Conservation (phyloP, 2,113 vertebrate species). For the Salvelinus fontinalis region DNA sequence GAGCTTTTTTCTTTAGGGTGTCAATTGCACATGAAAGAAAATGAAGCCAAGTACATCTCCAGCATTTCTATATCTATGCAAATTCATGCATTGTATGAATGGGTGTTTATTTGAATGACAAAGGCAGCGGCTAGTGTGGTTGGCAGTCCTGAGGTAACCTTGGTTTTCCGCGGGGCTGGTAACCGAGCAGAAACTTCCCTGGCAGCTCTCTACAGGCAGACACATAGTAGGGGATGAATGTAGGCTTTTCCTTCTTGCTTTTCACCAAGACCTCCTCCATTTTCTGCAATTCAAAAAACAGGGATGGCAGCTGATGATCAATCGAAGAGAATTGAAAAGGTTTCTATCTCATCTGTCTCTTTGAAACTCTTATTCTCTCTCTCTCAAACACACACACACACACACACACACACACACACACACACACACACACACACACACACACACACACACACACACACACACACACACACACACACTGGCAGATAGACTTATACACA, state of each 20-base stretch:
- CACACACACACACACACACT: too few species aligned
- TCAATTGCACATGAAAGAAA: constrained; percentile 11
- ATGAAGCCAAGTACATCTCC: constrained; percentile 2
- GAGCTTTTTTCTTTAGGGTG: background rate
- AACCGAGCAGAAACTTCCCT: constrained; percentile 88
- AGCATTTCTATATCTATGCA: constrained; percentile 15
- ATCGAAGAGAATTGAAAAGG: constrained; percentile 2
- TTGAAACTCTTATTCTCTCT: background rate
- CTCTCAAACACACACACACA: background rate
- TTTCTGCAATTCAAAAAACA: constrained; percentile 71
- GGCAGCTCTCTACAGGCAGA: constrained; percentile 88
- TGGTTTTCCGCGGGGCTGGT: constrained; percentile 85
- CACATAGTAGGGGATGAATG: constrained; percentile 87
- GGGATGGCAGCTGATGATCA: background rate
- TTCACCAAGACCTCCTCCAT: constrained; percentile 87
- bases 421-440: too few species aligned
- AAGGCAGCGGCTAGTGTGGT: constrained; percentile 29
- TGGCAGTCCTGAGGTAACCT: constrained; percentile 65
- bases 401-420: too few species aligned
- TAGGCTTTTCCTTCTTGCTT: constrained; percentile 88
- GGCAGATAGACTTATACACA: background rate
- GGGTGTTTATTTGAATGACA: constrained; percentile 35
- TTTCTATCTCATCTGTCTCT: background rate
- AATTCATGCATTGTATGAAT: constrained; percentile 17
- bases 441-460: too few species aligned